A percentile compares a stretch with the other conserved stretches of the same genome.
phyloP scores from a whole-genome alignment of 2,797 vertebrate species.

The Apodemus agrarius region DNA sequence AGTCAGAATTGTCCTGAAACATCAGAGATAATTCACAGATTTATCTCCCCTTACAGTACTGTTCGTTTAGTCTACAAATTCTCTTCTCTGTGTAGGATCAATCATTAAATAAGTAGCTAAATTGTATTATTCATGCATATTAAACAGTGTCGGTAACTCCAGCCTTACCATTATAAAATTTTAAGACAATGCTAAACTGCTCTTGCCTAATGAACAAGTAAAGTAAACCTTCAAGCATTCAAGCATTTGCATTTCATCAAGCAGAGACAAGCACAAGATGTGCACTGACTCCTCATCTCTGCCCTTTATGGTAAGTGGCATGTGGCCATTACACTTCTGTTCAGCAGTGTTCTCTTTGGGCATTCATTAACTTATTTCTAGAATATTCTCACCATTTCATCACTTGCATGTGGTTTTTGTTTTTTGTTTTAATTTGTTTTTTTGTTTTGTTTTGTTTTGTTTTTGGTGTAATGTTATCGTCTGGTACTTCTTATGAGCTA shows the following conservation, averaged over 20 bases:
- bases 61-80: neutral
- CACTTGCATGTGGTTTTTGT: neutral
- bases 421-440: neutral
- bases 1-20: neutral
- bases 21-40: neutral
- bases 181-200: constrained; percentile 16
- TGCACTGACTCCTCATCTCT: neutral
- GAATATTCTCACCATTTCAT: constrained; percentile 3
- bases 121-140: neutral
- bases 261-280: neutral
- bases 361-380: neutral
- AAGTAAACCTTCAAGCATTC: neutral
- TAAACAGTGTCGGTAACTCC: neutral
- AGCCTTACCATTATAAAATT: neutral
- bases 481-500: neutral
- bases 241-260: neutral
- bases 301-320: neutral
- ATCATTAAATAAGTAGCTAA: constrained; percentile 5
- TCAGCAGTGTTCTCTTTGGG: neutral
- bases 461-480: neutral
- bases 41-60: neutral
- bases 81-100: neutral
- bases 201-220: neutral
- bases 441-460: neutral
- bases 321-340: neutral